phyloP scores from a whole-genome alignment of 2,113 vertebrate genomes.

The Fulica atra region DNA sequence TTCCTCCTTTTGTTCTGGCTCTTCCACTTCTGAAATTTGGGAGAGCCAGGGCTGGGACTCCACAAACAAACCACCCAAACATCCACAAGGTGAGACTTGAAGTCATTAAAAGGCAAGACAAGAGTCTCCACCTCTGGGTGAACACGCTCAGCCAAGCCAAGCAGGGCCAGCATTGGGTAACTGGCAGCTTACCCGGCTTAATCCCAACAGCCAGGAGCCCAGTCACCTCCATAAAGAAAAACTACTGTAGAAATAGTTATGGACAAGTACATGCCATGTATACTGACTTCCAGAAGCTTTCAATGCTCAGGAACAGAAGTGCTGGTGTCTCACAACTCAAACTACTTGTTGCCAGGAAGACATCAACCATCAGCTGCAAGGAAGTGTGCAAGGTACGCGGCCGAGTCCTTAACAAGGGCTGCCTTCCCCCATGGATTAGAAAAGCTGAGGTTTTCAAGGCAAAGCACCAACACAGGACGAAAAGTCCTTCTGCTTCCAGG shows the following conservation, averaged over 20 bases:
- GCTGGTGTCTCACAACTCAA: background rate
- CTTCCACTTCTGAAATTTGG: background rate
- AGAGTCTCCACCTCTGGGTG: background rate
- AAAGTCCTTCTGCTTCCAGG: background rate
- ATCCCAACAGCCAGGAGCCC: background rate
- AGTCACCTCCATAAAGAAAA: background rate
- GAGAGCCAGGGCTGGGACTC: background rate
- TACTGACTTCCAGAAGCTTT: background rate
- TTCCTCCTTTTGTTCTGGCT: background rate
- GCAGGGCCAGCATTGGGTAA: background rate
- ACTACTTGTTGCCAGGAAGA: background rate
- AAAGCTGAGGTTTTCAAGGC: background rate
- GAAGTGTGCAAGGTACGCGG: background rate
- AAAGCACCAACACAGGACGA: background rate
- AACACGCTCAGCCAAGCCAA: background rate
- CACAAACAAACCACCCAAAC: fast-evolving
- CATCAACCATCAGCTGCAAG: background rate
- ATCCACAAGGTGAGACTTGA: fast-evolving
- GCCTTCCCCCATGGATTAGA: background rate
- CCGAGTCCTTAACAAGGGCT: background rate
- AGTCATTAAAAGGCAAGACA: background rate
- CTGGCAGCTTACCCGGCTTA: background rate
- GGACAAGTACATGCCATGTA: fast-evolving
- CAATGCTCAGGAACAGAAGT: background rate
- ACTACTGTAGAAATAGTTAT: background rate